Conservation (phyloP, 2,888 invertebrate species). For the Keiferia lycopersicella region DNA sequence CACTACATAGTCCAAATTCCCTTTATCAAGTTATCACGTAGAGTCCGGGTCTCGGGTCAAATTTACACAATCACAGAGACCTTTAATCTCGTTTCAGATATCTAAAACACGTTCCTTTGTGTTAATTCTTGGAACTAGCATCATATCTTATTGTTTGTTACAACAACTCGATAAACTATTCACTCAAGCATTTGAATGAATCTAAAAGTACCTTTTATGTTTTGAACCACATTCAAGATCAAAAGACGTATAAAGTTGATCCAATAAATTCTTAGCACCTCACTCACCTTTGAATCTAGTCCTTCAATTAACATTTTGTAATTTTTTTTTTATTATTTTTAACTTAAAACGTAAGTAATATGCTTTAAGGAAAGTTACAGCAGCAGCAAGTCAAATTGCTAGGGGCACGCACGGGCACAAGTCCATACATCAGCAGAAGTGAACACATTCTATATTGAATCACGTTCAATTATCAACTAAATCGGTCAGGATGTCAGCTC, state of each 20-base stretch:
- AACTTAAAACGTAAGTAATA: neutral
- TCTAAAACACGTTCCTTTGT: conserved; percentile 67
- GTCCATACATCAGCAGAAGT: conserved; percentile 44
- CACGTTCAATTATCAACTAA: conserved; percentile 61
- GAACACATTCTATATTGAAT: conserved; percentile 59
- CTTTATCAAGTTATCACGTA: conserved; percentile 50
- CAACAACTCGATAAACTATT: conserved; percentile 42
- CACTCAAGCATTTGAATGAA: conserved; percentile 35
- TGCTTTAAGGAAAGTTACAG: neutral
- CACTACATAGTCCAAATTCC: conserved; percentile 45
- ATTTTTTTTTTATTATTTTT: neutral
- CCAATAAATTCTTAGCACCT: neutral
- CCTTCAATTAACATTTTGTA: neutral
- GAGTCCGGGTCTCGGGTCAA: conserved; percentile 74
- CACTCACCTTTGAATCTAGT: conserved; percentile 27
- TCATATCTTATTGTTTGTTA: conserved; percentile 55
- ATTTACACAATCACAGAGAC: conserved; percentile 72
- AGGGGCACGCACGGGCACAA: conserved; percentile 37
- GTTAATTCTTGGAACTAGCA: conserved; percentile 65
- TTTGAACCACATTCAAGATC: neutral
- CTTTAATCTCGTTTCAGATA: conserved; percentile 75
- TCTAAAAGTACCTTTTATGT: neutral
- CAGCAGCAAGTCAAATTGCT: neutral
- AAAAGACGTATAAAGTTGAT: neutral
- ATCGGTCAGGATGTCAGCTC: conserved; percentile 58